A percentile compares a stretch with the other conserved stretches of the same genome.
These are phyloP conservation scores for Capitulum mitella DNA, from an alignment of 2,888 invertebrate species.

Conservation along the genomic window DNA sequence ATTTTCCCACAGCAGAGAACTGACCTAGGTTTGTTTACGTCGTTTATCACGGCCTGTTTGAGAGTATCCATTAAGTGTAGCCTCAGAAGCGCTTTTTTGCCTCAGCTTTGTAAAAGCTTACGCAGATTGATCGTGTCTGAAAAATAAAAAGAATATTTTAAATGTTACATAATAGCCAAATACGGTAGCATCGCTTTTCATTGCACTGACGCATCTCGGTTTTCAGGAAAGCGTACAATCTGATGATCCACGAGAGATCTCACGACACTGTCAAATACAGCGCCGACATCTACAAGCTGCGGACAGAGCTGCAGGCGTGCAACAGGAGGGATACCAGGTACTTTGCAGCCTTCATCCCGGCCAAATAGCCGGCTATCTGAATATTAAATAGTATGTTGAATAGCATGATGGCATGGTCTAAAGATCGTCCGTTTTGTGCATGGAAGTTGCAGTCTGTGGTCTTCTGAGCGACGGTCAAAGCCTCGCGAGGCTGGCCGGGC, in stretches of 20 bases:
- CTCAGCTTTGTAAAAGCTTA: no score
- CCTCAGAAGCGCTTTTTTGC: no score
- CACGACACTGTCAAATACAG: slow-evolving; percentile 14
- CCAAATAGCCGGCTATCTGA: not conserved
- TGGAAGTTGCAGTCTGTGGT: not conserved
- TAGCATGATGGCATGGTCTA: slow-evolving; percentile 9
- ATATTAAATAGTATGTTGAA: not conserved
- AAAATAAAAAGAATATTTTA: no score
- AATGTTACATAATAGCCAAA: no score
- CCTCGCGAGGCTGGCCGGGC: not conserved
- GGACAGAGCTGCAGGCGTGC: slow-evolving; percentile 7
- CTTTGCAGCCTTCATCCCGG: not conserved
- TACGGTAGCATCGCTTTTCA: no score
- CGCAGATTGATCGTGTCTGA: no score
- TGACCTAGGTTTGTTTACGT: no score
- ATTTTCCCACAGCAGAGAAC: no score
- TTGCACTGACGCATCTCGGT: no score
- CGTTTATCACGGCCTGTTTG: no score
- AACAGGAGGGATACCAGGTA: not conserved
- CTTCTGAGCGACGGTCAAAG: not conserved
- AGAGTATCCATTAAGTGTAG: no score
- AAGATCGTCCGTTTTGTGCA: not conserved
- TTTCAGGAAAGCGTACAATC: slow-evolving; percentile 9
- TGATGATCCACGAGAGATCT: slow-evolving; percentile 9
- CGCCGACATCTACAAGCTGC: slow-evolving; percentile 14